A percentile compares a stretch with the other conserved stretches of the same genome.
Conservation (phyloP, 2,113 vertebrate species). For the Nothoprocta perdicaria region DNA sequence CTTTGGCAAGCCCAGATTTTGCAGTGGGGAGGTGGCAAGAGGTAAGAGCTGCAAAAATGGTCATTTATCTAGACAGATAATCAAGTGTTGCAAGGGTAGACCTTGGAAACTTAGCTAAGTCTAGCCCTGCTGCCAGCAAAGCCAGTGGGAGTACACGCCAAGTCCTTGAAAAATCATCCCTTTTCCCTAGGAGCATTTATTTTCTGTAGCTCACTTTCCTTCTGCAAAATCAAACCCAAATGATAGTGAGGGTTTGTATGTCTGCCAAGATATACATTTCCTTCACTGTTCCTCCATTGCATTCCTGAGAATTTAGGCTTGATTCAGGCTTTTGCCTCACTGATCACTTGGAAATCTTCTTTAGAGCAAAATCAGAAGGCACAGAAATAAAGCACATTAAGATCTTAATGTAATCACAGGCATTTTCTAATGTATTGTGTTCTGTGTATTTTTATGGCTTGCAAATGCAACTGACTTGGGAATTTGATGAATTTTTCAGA, state of each 20-base stretch:
- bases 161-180: background rate
- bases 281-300: background rate
- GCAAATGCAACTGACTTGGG: background rate
- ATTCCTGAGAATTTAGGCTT: background rate
- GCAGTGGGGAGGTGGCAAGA: background rate
- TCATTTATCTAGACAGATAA: background rate
- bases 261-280: constrained; percentile 14
- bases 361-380: background rate
- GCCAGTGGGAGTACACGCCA: background rate
- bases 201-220: constrained; percentile 11
- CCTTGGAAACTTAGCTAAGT: background rate
- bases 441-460: constrained; percentile 35
- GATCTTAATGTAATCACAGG: constrained; percentile 1
- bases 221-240: background rate
- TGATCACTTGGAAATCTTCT: constrained; percentile 27
- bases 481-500: constrained; percentile 30
- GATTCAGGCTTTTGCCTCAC: background rate
- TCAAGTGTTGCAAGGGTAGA: background rate
- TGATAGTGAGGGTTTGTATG: background rate
- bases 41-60: background rate
- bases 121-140: background rate
- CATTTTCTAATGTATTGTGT: constrained; percentile 12
- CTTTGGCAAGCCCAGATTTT: background rate
- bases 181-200: constrained; percentile 2
- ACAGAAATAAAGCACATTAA: constrained; percentile 51